Conservation (phyloP, 2,888 invertebrate genomes). For the Lycophotia porphyrea region DNA sequence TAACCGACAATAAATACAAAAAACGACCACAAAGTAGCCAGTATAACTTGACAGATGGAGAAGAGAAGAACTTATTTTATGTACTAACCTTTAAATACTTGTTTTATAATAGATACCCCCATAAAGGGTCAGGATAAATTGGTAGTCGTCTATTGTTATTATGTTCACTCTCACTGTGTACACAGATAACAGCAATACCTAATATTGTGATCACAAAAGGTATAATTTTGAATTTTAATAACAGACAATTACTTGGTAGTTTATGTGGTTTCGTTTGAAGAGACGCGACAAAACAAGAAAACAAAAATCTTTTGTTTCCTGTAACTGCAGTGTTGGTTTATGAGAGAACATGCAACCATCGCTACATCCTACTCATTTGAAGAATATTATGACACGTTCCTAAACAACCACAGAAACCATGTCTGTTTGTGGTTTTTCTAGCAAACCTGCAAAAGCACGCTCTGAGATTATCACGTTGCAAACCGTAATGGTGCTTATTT, state of each 20-base stretch:
- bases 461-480: not conserved
- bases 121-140: conserved; percentile 15
- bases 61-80: conserved; percentile 1
- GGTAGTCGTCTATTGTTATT: conserved; percentile 16
- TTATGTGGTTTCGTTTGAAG: not conserved
- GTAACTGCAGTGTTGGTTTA: not conserved
- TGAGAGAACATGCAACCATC: not conserved
- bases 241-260: conserved; percentile 9
- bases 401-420: conserved; percentile 20
- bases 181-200: conserved; percentile 13
- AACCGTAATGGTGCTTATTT: not conserved
- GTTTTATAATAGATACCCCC: not conserved
- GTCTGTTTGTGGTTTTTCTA: conserved; percentile 20
- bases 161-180: conserved; percentile 23
- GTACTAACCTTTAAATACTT: not conserved
- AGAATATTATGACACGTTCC: conserved; percentile 3
- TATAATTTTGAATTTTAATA: conserved; percentile 25
- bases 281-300: not conserved
- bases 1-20: conserved; percentile 46
- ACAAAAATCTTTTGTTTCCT: not conserved
- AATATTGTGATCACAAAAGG: conserved; percentile 27
- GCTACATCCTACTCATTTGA: conserved; percentile 3
- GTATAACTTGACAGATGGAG: conserved; percentile 21
- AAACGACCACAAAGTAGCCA: conserved; percentile 33
- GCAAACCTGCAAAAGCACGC: conserved; percentile 3